Evolutionary conservation across 1,140 invertebrate species (phyloP), one percentile per base, ranked within the genome.

Genomic region (Drosophila sproati): DNA sequence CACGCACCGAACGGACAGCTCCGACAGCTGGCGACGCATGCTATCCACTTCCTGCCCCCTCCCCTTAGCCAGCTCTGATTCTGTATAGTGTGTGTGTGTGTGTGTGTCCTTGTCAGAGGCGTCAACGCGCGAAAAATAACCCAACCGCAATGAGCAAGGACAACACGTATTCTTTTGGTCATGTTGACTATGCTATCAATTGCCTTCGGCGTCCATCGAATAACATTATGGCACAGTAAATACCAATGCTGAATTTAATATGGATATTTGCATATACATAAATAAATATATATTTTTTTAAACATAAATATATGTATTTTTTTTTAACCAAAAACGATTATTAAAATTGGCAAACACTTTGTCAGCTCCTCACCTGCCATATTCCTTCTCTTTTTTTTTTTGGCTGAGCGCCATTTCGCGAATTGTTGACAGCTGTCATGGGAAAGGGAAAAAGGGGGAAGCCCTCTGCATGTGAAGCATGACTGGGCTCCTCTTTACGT

Each of bases 351-450:
- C 74, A 77, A 77, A 73, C 47, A 77, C 41, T 77, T 60, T 77
- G 55, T 51, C 56, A 45, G 8, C 67, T 48, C 45, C 54, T 61
- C 66, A 43, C 35, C 20, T 20, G 20, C 20, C 20, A 0, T 20
- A 20, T 20, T 7, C n/a, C 8, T 10, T 41, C 12, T 28, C 43
- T 37, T 45, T 47, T 51, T 32, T 63, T 52, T 39, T 63, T 31
- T 50, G 43, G 5, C 50, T 70, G 60, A 78, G 56, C 71, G 69
- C 71, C 70, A 87, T 79, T 79, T 88, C 28, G 73, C 66, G 79
- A 88, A 72, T 74, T 80, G 83, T 69, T 82, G 83, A 82, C 83
- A 88, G 83, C 83, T 87, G 83, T 63, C 70, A 50, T 28, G 20
- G 29, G 20, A 29, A 6, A 51, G 57, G 60, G 43, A 41, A 34